Evolutionary conservation across 2,113 vertebrate genomes (phyloP).

Genomic region (Atherinomorus stipes): DNA sequence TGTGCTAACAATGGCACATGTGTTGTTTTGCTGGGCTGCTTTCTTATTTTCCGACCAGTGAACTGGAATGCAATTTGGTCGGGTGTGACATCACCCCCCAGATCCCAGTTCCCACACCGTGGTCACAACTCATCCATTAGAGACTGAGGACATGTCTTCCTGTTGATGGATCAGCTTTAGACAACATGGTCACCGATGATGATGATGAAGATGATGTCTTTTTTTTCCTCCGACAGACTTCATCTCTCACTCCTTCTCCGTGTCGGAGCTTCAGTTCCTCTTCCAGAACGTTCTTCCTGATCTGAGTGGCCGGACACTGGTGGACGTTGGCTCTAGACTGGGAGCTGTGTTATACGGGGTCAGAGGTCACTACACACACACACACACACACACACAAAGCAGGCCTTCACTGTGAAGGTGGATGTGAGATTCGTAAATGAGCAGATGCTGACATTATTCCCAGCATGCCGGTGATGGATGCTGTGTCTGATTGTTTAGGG

Average conservation of each 20-base stretch:
- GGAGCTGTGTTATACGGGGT: conserved; percentile 90
- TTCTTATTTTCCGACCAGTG: too few relatives aligned
- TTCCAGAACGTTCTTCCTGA: conserved; percentile 91
- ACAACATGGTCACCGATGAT: not conserved
- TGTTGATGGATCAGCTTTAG: too few relatives aligned
- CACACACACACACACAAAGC: not conserved
- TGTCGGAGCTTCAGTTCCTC: conserved; percentile 90
- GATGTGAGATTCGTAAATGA: too few relatives aligned
- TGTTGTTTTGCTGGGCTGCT: too few relatives aligned
- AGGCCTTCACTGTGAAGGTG: too few relatives aligned
- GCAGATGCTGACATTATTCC: too few relatives aligned
- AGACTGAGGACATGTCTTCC: too few relatives aligned
- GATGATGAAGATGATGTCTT: not conserved
- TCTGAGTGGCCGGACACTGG: conserved; percentile 87
- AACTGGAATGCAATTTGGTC: too few relatives aligned
- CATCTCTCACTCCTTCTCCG: conserved; percentile 95
- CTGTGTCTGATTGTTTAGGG: conserved; percentile 79
- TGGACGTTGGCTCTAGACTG: conserved; percentile 94
- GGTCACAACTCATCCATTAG: too few relatives aligned
- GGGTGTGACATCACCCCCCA: too few relatives aligned
- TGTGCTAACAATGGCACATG: too few relatives aligned
- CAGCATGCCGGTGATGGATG: not conserved
- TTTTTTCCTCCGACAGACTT: conserved; percentile 85
- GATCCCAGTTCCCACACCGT: too few relatives aligned
- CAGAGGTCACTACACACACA: conserved; percentile 23